Evolutionary conservation across 2,797 vertebrate species (phyloP), one percentile per base, ranked within the genome.

Genomic region (Pristis pectinata): DNA sequence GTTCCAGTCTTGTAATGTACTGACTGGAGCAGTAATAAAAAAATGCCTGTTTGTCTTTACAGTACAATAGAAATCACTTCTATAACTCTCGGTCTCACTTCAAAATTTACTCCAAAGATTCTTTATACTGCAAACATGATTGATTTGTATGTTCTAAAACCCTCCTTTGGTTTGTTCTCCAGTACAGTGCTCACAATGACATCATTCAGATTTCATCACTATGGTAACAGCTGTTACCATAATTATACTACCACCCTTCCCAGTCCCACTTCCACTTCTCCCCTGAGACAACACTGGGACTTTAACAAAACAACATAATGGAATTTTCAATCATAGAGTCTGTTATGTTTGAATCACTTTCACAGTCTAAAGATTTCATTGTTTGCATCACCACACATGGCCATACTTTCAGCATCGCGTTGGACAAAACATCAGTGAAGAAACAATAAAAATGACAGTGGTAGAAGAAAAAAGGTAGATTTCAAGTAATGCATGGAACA

Each of bases 241-340:
- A 92, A 92, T 19, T 8, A 41, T 67, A 8, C 87, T 91, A 37
- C 59, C 61, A 64, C 30, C 41, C 92, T 94, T 15, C 27, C 30
- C 27, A 7, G 67, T 49, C 49, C 44, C 27, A 30, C 41, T 24
- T 22, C 92, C 67, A 72, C 24, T 17, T 27, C 67, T 10, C 92
- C 64, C 92, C 11, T 24, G 27, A 27, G 70, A 72, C 67, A 56
- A 76, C 4, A 53, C 30, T 49, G 72, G 44, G 30, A 74, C 27
- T 76, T 94, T 94, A 94, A 94, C 92, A 94, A 94, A 94, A 94
- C 70, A 74, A 56, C 30, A 34, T 76, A 44, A 94, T 76, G 70
- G 49, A 49, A 94, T 94, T 94, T 94, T 76, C 92, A 94, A 94
- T 94, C 92, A 93, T 53, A 74, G 44, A 94, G 70, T n/a, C 92